Conservation (phyloP, 2,888 invertebrate species). For the Volucella inflata region DNA sequence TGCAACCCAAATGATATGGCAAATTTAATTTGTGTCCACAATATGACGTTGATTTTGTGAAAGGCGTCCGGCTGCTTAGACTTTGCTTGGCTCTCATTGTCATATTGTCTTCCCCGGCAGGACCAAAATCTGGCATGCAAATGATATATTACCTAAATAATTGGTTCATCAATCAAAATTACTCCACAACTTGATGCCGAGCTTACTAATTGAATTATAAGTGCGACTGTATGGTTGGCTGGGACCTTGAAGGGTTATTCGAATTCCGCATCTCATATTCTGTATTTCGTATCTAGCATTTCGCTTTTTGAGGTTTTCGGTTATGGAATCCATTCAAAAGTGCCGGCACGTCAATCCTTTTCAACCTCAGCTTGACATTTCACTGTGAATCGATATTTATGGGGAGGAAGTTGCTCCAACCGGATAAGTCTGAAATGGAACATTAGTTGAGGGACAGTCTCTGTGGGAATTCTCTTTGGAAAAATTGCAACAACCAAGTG, state of each 20-base stretch:
- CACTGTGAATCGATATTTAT: constrained; percentile 35
- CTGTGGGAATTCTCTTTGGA: neutral
- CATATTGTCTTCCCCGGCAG: constrained; percentile 12
- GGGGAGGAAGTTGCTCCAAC: neutral
- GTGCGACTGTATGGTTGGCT: constrained; percentile 49
- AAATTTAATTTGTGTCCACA: constrained; percentile 72
- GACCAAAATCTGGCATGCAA: constrained; percentile 78
- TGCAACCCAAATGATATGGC: constrained; percentile 60
- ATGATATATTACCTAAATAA: constrained; percentile 83
- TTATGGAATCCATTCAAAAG: neutral
- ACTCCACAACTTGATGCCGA: constrained; percentile 75
- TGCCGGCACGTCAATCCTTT: constrained; percentile 25
- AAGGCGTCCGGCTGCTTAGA: constrained; percentile 17
- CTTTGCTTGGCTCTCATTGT: neutral
- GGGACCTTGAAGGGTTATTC: constrained; percentile 57
- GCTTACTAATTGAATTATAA: constrained; percentile 71
- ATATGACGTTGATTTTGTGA: constrained; percentile 70
- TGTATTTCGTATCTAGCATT: no score
- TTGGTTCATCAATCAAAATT: constrained; percentile 83
- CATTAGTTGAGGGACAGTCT: neutral
- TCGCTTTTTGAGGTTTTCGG: neutral
- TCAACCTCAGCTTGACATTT: constrained; percentile 5
- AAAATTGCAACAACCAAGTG: neutral
- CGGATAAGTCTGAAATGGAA: neutral
- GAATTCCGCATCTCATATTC: no score